These are phyloP conservation scores for Speoplatyrhinus poulsoni DNA, from an alignment of 2,113 vertebrate genomes.

Conservation along the genomic window DNA sequence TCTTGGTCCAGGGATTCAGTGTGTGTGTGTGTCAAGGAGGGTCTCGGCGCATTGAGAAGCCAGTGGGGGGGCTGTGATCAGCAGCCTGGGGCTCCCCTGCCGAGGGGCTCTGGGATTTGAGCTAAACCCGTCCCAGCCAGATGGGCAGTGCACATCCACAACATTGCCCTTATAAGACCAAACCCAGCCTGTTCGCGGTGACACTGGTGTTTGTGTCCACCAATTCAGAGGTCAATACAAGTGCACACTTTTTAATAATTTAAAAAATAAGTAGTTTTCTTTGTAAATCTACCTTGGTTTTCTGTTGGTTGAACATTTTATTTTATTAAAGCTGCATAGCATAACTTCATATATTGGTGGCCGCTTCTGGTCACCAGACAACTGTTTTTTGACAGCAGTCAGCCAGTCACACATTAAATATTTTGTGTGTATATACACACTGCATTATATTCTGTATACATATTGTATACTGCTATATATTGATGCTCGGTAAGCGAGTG, in stretches of 20 bases:
- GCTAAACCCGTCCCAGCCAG: slow-evolving; percentile 93
- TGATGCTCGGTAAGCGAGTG: no score
- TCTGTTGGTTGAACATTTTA: no score
- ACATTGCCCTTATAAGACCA: slow-evolving; percentile 22
- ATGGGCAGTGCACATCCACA: slow-evolving; percentile 88
- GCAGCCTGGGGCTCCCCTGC: slow-evolving; percentile 89
- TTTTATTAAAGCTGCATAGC: no score
- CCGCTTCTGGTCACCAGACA: no score
- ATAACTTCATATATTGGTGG: no score
- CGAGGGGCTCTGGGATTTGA: slow-evolving; percentile 94
- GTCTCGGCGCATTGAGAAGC: slow-evolving; percentile 72
- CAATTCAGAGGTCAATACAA: slow-evolving; percentile 14
- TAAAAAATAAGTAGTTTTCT: background rate
- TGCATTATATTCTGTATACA: no score
- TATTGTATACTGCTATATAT: no score
- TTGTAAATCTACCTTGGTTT: no score
- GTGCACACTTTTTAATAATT: background rate
- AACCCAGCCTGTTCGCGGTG: no score
- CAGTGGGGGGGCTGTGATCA: slow-evolving; percentile 83
- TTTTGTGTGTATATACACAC: no score
- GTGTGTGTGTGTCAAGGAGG: slow-evolving; percentile 76
- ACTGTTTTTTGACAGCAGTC: no score
- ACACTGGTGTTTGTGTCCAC: slow-evolving; percentile 5
- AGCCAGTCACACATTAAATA: no score
- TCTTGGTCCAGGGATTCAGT: slow-evolving; percentile 28